A percentile compares a stretch with the other conserved stretches of the same genome.
These are phyloP conservation scores for Potamilus streckersoni DNA, from an alignment of 1,140 invertebrate species.

Conservation along the genomic window DNA sequence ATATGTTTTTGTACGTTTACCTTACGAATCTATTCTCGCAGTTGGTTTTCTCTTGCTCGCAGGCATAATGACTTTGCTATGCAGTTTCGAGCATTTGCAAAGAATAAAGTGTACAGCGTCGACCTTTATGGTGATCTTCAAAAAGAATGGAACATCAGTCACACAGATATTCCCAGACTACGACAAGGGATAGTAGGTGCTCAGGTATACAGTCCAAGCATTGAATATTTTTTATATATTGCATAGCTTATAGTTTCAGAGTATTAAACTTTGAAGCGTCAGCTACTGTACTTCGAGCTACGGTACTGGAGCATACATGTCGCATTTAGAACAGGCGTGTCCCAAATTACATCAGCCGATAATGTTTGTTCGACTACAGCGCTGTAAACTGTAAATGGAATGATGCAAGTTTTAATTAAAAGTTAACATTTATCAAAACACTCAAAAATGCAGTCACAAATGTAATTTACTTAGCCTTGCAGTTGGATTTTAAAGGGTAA, in stretches of 20 bases:
- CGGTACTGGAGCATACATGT: neutral
- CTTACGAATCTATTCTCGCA: no score
- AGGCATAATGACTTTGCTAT: conserved; percentile 91
- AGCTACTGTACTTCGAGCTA: no score
- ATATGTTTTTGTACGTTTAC: no score
- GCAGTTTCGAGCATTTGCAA: conserved; percentile 84
- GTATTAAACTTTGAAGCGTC: no score
- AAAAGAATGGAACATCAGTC: conserved; percentile 78
- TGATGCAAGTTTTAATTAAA: no score
- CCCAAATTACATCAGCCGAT: neutral
- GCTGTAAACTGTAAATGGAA: neutral
- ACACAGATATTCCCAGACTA: conserved; percentile 89
- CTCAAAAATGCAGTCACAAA: no score
- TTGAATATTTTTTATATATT: neutral
- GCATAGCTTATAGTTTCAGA: no score
- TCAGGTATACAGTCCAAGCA: conserved; percentile 73
- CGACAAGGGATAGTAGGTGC: conserved; percentile 84
- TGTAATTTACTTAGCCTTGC: no score
- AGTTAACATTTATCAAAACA: no score
- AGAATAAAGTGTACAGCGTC: conserved; percentile 83
- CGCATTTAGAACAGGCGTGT: neutral
- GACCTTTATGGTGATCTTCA: conserved; percentile 82
- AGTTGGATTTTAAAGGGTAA: no score
- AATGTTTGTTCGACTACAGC: neutral
- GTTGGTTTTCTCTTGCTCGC: conserved; percentile 13